Evolutionary conservation across 2,888 invertebrate species (phyloP), one percentile per base, ranked within the genome.

Genomic region (Diarsia rubi): DNA sequence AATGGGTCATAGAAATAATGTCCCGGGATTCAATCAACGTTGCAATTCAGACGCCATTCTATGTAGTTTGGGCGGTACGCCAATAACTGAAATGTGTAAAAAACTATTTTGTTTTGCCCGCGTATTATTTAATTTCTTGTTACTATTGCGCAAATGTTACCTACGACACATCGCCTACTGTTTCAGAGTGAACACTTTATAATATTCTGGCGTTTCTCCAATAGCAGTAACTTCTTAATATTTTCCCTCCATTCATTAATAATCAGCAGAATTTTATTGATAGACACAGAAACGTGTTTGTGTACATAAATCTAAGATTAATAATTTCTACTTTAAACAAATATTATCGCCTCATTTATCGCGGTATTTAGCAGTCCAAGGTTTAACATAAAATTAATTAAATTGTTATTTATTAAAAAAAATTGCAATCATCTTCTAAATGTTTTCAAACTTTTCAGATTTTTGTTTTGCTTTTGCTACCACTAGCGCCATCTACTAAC

Each of bases 1-100:
- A 84, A 85, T 87, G 71, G 88, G 87, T 88, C 87, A 85, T 85
- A 85, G 87, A 80, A 81, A 87, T 87, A 86, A 88, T 81, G 81
- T 78, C 62, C 69, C 63, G 65, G 75, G 67, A 83, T 87, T 88
- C 88, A 83, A 87, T 88, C 87, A 88, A 72, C 88, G 81, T 82
- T 86, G 88, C 87, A 85, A 88, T 87, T 88, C 79, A 76, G 75
- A 83, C 79, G 76, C 79, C 88, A 83, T 80, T 70, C 68, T 70
- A 70, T 71, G 79, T 75, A 73, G 81, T 85, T 79, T 78, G 83
- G 87, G 87, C 86, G 69, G n/a, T 42, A 73, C 54, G 88, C 87
- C 88, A 87, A 82, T 79, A 74, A 19, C 77, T 73, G 69, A 82
- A 83, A 81, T 73, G 73, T 85, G 69, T 77, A 84, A 84, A 81